These are phyloP conservation scores for Acrocera orbiculus DNA, from an alignment of 2,888 invertebrate genomes.

Conservation along the genomic window DNA sequence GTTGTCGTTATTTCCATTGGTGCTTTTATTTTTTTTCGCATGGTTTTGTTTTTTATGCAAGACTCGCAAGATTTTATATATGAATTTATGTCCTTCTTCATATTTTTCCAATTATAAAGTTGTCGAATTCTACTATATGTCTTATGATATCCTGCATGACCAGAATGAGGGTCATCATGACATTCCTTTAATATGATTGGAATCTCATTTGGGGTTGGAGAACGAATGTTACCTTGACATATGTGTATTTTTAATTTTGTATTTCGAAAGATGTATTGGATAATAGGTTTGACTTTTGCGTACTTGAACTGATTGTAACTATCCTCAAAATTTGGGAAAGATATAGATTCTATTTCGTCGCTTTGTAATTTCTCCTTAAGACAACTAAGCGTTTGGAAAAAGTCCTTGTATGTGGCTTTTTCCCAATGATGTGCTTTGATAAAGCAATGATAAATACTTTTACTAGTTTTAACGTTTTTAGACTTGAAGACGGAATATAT, in stretches of 20 bases:
- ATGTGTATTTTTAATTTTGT: constrained; percentile 4
- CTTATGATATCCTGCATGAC: not conserved
- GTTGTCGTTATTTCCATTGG: constrained; percentile 22
- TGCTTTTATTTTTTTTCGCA: constrained; percentile 1
- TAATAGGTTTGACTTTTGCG: constrained; percentile 6
- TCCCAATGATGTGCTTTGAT: constrained; percentile 5
- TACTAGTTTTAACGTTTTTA: not conserved
- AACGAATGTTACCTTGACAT: not conserved
- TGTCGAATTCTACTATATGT: constrained; percentile 1
- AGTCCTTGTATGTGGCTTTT: constrained; percentile 3
- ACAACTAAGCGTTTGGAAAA: constrained; percentile 5
- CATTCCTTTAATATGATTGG: constrained; percentile 9
- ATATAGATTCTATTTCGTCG: constrained; percentile 4
- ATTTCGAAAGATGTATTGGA: constrained; percentile 2
- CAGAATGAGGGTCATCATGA: constrained; percentile 3
- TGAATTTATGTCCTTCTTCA: not conserved
- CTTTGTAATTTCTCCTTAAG: constrained; percentile 2
- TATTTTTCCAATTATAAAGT: not conserved
- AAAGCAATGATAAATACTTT: constrained; percentile 7
- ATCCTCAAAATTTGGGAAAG: constrained; percentile 4
- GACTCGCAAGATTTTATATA: constrained; percentile 16
- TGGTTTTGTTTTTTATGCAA: constrained; percentile 15
- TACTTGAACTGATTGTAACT: constrained; percentile 5
- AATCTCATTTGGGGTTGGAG: not conserved
- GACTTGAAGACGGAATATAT: constrained; percentile 7